Conservation (phyloP, 1,140 invertebrate species). For the Lucilia cuprina region DNA sequence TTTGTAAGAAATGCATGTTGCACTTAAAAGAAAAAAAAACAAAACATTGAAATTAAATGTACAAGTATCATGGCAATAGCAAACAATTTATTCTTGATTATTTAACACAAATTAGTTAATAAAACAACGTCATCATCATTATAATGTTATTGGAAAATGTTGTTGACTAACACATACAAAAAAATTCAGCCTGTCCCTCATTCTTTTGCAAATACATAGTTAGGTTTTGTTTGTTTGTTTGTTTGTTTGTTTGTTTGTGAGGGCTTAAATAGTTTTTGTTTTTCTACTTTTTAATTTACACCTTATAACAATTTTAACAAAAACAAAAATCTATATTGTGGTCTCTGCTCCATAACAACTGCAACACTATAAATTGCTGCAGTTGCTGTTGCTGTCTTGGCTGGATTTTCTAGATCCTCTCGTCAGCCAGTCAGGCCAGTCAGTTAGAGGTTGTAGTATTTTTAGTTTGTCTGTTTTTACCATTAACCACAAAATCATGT, state of each 20-base stretch:
- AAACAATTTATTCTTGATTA: not conserved
- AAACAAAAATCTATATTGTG: not conserved
- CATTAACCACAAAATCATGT: not conserved
- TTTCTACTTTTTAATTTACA: not conserved
- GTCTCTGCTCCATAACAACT: no score
- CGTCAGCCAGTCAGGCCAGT: not conserved
- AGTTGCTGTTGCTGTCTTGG: not conserved
- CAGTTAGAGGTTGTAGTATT: not conserved
- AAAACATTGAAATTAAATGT: not conserved
- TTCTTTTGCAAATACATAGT: not conserved
- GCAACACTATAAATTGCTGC: not conserved
- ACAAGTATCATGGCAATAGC: not conserved
- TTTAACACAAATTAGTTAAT: slow-evolving; percentile 12
- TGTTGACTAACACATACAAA: not conserved
- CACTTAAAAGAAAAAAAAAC: not conserved
- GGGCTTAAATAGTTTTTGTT: not conserved
- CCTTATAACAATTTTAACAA: not conserved
- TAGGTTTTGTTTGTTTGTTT: not conserved
- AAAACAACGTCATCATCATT: not conserved
- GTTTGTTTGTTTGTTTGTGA: not conserved
- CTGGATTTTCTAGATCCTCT: not conserved
- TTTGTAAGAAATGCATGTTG: not conserved
- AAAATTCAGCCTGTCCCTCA: not conserved
- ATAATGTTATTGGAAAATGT: not conserved
- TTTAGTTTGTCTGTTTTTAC: not conserved